Base-by-base conservation (phyloP, 2,797 vertebrate species). In the Craterocephalus amniculus region DNA sequence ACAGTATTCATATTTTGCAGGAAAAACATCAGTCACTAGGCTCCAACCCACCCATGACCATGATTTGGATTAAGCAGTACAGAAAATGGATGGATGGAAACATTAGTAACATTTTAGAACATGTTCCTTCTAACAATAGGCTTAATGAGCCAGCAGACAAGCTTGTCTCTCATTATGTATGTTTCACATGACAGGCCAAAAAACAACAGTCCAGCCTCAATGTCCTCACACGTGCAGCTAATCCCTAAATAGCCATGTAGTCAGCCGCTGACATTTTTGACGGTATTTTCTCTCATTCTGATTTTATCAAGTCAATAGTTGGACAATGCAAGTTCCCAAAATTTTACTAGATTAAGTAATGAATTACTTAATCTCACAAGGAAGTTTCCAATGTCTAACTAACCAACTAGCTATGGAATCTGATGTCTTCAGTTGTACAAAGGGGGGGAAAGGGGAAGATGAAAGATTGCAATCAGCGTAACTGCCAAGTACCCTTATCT, bases 181-280 rank as follows among this genome's bases (percentile, higher is more conserved):
- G 14, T 16, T 40, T 40, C 38, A 6, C 14, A 10, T 52, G 49
- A 26, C 24, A 52, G 49, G 49, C 12, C 24, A 52, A 52, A 22
- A 73, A 60, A 63, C 22, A 77, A 75, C 68, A 43, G n/a, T 45
- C 24, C 27, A 51, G 56, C 67, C 63, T 73, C 70, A 71, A 85
- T 74, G 62, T 58, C 43, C 49, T 40, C 38, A 40, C 6, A 18
- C 14, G 6, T 14, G 38, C 5, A 52, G 24, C 4, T 26, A 26
- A 52, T 52, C 24, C 11, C 10, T 26, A 13, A 3, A 14, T 52
- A 13, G 11, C 11, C 10, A 40, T 40, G 63, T 55, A 80, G 55
- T 72, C 63, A 76, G 24, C 60, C 58, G 31, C 6, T 70, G 51
- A 51, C 34, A 56, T 73, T 67, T 79, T 52, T 78, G 35, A 31